Evolutionary conservation across 2,113 vertebrate species (phyloP).

Genomic region (Numida meleagris): DNA sequence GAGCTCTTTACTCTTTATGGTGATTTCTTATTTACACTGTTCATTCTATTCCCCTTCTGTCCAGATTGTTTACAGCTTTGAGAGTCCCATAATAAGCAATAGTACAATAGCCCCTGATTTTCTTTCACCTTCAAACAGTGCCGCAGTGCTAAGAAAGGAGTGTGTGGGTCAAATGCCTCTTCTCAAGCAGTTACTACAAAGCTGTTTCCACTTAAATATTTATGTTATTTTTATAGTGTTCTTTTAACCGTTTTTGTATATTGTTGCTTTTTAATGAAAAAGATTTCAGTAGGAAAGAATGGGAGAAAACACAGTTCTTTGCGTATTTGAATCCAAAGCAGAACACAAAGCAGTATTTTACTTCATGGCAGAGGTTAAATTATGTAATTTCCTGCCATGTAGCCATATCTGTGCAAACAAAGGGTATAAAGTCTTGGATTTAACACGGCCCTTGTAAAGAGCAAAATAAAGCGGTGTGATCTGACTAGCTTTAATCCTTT

Average conservation of each 20-base stretch:
- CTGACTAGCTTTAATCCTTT: slow-evolving; percentile 63
- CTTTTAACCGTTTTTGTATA: neutral
- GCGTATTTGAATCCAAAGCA: neutral
- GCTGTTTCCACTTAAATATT: neutral
- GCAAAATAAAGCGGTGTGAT: slow-evolving; percentile 30
- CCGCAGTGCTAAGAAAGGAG: neutral
- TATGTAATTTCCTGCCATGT: slow-evolving; percentile 30
- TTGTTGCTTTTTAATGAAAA: neutral
- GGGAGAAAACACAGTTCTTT: neutral
- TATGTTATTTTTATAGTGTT: neutral
- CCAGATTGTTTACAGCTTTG: neutral
- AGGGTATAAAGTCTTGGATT: neutral
- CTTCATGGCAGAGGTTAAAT: neutral
- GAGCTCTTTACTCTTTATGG: neutral
- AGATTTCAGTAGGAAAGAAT: neutral
- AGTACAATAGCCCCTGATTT: neutral
- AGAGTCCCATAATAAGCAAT: neutral
- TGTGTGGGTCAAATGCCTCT: neutral
- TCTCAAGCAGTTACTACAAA: neutral
- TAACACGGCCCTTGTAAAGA: slow-evolving; percentile 19
- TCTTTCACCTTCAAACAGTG: neutral
- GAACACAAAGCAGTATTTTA: slow-evolving; percentile 8
- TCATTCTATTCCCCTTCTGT: neutral
- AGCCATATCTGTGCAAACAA: slow-evolving; percentile 32
- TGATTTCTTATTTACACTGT: neutral